Evolutionary conservation across 2,113 vertebrate genomes (phyloP), one percentile per base, ranked within the genome.

Genomic region (Coracopsis vasa): DNA sequence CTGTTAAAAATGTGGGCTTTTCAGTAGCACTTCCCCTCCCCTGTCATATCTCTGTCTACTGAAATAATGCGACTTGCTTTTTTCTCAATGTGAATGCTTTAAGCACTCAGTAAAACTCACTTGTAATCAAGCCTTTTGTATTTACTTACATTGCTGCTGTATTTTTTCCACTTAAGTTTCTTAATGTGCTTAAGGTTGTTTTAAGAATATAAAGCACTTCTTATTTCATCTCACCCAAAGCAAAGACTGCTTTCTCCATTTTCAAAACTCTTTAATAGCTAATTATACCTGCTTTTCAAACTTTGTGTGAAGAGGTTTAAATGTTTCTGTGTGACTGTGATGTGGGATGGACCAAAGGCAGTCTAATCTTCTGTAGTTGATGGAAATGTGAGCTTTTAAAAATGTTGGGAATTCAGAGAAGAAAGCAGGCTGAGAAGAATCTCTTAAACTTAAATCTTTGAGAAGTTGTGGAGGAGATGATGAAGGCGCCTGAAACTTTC

Each of bases 141-240:
- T 62, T 11, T 80, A 4, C 9, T 39, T 62, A 64, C 0, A 1
- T 47, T 39, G 25, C 16, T 71, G 23, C 19, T 0, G 0, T 47
- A 9, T 50, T 58, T 60, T 69, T 50, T 66, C 54, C 8, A 20
- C 39, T 35, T n/a, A n/a, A 42, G 10, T 58, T 83, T 86, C 31
- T 53, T 67, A 56, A 35, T 0, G 1, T 74, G 29, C 42, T 45
- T 37, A 5, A 77, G n/a, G 56, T 58, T 0, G 1, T 79, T 90
- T 86, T 33, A 74, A 74, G 31, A 11, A 17, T 67, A 27, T n/a
- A 45, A 88, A 92, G 11, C 12, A 19, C 28, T 65, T 45, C 5
- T 69, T 35, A 25, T 28, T 60, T 90, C 13, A 11, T 15, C 47
- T 86, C 17, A 86, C 50, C 7, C 24, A 29, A n/a, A 77, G n/a